Base-by-base conservation (phyloP, 2,797 vertebrate genomes). In the Todus mexicanus region DNA sequence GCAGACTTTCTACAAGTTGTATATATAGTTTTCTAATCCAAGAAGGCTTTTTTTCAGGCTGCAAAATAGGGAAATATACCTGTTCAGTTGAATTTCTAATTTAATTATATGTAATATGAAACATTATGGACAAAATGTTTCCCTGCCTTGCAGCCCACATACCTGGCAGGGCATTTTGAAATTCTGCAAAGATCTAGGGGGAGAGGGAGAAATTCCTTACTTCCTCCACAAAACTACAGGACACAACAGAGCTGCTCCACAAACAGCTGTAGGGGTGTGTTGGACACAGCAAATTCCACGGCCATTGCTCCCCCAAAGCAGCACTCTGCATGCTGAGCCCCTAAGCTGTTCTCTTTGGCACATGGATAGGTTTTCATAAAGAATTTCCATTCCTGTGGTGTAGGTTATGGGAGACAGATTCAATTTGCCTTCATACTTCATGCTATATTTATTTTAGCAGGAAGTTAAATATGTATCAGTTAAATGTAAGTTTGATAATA, bases 381-480 rank as follows among this genome's bases (percentile, higher is more conserved):
- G 72, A 83, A 25, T 69, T 90, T 59, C 90, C 82, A 83, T 64
- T 77, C 72, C 87, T 83, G 40, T 65, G 59, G 35, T 54, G 61
- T 74, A 75, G 72, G 75, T 92, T 92, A 93, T 42, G 59, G 38
- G 72, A 73, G 63, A 85, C 5, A 4, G 86, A 83, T 83, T 90
- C 90, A 69, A 92, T 94, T 92, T 83, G 59, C 63, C 79, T 69
- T 90, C 75, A 27, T 78, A 89, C 75, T 93, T 92, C 75, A 59
- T 63, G 69, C 69, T 64, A 89, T 76, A 45, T 91, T 94, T 95
- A 92, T 94, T 96, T 96, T 89, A 94, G 80, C 61, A 56, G 59
- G 63, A 86, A 84, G 74, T 63, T 72, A 78, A 94, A 81, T 84
- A 86, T 25, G 15, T 75, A 88, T 69, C 69, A 40, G 54, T 89